Base-by-base conservation (phyloP, 1,140 invertebrate species). In the Philotrypesis tridentata region DNA sequence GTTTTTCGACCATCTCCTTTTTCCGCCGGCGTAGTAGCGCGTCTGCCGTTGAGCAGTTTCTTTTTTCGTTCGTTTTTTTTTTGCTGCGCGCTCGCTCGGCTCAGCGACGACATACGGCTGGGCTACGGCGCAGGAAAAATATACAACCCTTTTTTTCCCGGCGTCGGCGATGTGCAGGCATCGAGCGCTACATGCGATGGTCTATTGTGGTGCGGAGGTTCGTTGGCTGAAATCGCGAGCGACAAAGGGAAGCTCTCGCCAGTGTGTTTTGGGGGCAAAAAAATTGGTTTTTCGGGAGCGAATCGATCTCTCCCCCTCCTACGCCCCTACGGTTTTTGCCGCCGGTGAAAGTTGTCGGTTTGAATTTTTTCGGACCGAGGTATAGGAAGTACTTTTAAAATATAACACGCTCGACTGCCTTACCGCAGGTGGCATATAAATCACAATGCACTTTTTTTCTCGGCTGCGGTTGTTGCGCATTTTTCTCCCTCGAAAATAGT, bases 71-170 rank as follows among this genome's bases (percentile, higher is more conserved):
- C n/a, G n/a, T n/a, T n/a, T n/a, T n/a, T n/a, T n/a, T n/a, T n/a
- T n/a, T n/a, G n/a, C n/a, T n/a, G n/a, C n/a, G n/a, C n/a, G 40
- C 9, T 8, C 11, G 33, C 12, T n/a, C 25, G 74, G 27, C 55
- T 27, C 60, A 14, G 71, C 80, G 68, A 82, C 80, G 68, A 82
- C 83, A 84, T 84, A 84, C 74, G 76, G 83, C 65, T 25, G 17
- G 60, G 55, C 12, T 17, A 55, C 25, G 25, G 61, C 25, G 61
- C 3, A 25, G 61, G 61, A 65, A 65, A 65, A 65, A 65, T 65
- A 33, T 75, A 70, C 67, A 70, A 70, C 31, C 67, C 67, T 70
- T 70, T 70, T 37, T 70, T 70, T 37, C 31, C 25, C 0, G n/a
- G n/a, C 27, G 31, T 1, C 48, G 48, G 7, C 17, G 48, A 21